Base-by-base conservation (phyloP, 2,797 vertebrate species). In the Sparus aurata region DNA sequence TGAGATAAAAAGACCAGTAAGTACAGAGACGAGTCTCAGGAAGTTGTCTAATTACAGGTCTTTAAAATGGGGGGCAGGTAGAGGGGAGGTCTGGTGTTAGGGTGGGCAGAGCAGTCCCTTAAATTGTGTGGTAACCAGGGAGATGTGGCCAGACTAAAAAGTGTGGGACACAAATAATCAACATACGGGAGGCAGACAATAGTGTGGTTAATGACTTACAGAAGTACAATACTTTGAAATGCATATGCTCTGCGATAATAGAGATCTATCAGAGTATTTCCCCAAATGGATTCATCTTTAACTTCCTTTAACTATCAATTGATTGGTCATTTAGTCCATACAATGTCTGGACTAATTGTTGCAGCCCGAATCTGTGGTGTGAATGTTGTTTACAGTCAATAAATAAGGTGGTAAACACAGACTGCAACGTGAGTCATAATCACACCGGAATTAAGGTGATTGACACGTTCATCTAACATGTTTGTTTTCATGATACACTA, bases 401-500 rank as follows among this genome's bases (percentile, higher is more conserved):
- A 3, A 70, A 5, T 22, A 46, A 23, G 12, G 34, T 52, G 23
- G 22, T 20, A 25, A 72, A 69, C 25, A 50, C 20, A 45, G 27
- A 60, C 22, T 12, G 27, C 12, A 13, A 47, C 62, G 22, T 25
- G 12, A 70, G 30, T 64, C 54, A 45, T 12, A 68, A 22, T 60
- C 12, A 47, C 3, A 10, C 25, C 60, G 34, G 41, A 67, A 59
- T 30, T 30, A 63, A 17, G 10, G 9, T 20, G 27, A 38, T 18
- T 45, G 55, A 61, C 41, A 38, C 73, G 57, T 57, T 49, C 15
- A 4, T 59, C 45, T 47, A 30, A 53, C 2, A 41, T 38, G 45
- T 67, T 62, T 71, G 45, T 59, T 80, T 76, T 73, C 34, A 59
- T 70, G 41, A 23, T 38, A 46, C 20, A 16, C 15, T 15, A 41